Conservation (phyloP, 2,888 invertebrate genomes). For the Napeogenes inachia region DNA sequence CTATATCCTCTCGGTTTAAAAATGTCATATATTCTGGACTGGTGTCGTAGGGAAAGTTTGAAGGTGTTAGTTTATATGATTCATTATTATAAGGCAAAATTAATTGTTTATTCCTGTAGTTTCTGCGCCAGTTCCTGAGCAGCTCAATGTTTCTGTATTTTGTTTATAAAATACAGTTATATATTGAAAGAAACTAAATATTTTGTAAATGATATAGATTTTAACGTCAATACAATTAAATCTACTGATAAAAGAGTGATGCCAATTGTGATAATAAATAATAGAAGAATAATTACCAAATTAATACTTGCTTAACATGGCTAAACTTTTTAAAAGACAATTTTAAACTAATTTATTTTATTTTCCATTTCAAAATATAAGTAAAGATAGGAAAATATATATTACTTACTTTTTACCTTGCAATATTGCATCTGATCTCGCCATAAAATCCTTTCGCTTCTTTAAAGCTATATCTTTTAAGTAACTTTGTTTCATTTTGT, state of each 20-base stretch:
- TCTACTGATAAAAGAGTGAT: no score
- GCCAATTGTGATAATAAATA: no score
- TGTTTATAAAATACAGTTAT: background rate
- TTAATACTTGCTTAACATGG: no score
- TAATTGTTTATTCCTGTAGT: constrained; percentile 49
- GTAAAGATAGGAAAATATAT: no score
- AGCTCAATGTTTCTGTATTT: constrained; percentile 56
- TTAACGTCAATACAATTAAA: no score
- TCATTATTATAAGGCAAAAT: constrained; percentile 33
- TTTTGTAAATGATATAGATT: no score
- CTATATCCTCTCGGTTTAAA: constrained; percentile 66
- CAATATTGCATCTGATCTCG: constrained; percentile 73
- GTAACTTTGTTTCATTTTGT: constrained; percentile 57
- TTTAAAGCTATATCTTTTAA: constrained; percentile 72
- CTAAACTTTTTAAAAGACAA: no score
- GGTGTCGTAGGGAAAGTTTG: constrained; percentile 74
- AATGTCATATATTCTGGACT: constrained; percentile 74
- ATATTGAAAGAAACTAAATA: background rate
- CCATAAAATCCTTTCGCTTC: constrained; percentile 75
- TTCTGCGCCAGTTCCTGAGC: constrained; percentile 74
- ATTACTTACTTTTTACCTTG: constrained; percentile 78
- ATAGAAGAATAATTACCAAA: no score
- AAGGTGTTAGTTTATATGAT: constrained; percentile 42
- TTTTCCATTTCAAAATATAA: no score
- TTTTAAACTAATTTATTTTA: no score